Evolutionary conservation across 1,140 invertebrate species (phyloP).

Genomic region (Leptoteleia sp.): DNA sequence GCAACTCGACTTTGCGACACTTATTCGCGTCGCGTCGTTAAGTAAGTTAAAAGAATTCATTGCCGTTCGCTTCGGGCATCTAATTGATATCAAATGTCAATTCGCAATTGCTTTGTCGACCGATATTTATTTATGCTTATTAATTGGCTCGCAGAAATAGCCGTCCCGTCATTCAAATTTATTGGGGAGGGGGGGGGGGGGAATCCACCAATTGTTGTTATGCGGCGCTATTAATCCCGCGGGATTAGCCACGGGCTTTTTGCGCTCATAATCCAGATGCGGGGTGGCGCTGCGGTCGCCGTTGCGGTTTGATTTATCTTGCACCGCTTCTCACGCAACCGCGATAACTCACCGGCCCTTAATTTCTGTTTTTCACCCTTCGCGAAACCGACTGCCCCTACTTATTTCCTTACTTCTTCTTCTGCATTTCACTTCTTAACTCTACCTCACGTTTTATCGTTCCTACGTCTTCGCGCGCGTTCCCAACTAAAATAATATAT

Average conservation of each 20-base stretch:
- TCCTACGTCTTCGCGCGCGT: constrained; percentile 15
- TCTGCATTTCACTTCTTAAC: constrained; percentile 33
- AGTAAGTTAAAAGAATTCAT: constrained; percentile 49
- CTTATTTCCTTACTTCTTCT: constrained; percentile 42
- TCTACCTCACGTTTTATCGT: constrained; percentile 30
- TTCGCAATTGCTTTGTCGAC: constrained; percentile 10
- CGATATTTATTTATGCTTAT: neutral
- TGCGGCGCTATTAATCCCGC: constrained; percentile 57
- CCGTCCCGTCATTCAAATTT: too few relatives aligned
- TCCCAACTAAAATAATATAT: constrained; percentile 40
- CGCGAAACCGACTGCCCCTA: constrained; percentile 44
- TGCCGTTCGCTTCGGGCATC: constrained; percentile 5
- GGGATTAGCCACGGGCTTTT: constrained; percentile 60
- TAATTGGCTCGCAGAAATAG: too few relatives aligned
- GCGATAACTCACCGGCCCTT: constrained; percentile 78
- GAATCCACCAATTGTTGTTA: constrained; percentile 7
- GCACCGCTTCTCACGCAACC: constrained; percentile 77
- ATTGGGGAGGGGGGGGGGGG: too few relatives aligned
- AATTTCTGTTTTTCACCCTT: constrained; percentile 78
- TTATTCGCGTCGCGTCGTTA: constrained; percentile 40
- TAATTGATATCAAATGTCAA: constrained; percentile 39
- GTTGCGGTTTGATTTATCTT: constrained; percentile 79
- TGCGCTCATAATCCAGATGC: constrained; percentile 57
- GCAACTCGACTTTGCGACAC: constrained; percentile 50
- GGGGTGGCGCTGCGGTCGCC: constrained; percentile 64